Percentiles rank a stretch among this genome's conserved stretches.
phyloP scores from a whole-genome alignment of 2,113 vertebrate species.

The Coryphaenoides rupestris region DNA sequence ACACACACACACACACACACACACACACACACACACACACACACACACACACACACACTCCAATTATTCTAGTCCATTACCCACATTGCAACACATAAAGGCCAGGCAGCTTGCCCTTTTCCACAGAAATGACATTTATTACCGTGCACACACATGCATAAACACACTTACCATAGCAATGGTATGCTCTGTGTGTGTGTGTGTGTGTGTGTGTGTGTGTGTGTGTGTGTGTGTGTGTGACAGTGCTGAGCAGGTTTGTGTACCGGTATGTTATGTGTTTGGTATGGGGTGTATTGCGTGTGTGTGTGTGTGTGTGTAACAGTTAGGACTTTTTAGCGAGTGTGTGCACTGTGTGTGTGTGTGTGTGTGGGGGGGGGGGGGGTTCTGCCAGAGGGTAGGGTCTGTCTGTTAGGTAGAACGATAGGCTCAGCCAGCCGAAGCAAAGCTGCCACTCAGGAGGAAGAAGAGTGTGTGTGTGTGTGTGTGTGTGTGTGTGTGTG shows the following conservation, averaged over 20 bases:
- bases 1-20: no score
- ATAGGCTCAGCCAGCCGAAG: conserved; percentile 53
- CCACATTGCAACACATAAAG: conserved; percentile 57
- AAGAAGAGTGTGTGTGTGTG: conserved; percentile 19
- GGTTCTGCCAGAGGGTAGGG: conserved; percentile 26
- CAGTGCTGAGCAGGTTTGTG: not conserved
- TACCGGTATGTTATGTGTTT: not conserved
- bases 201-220: conserved; percentile 2
- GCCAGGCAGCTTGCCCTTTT: conserved; percentile 49
- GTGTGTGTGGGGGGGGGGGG: not conserved
- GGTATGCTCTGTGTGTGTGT: not conserved
- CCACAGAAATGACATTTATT: conserved; percentile 59
- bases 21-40: no score
- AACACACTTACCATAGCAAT: not conserved
- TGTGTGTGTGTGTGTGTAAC: conserved; percentile 17
- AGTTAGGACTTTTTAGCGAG: no score
- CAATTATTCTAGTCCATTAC: conserved; percentile 64
- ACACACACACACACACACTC: conserved; percentile 34
- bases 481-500: not conserved
- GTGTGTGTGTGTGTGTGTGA: not conserved
- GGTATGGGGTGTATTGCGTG: not conserved
- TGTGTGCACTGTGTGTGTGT: not conserved
- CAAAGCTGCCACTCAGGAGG: conserved; percentile 59
- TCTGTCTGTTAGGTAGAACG: conserved; percentile 40
- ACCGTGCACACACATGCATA: conserved; percentile 11